These are phyloP conservation scores for Harpalus rubripes DNA, from an alignment of 2,888 invertebrate species.

Conservation along the genomic window DNA sequence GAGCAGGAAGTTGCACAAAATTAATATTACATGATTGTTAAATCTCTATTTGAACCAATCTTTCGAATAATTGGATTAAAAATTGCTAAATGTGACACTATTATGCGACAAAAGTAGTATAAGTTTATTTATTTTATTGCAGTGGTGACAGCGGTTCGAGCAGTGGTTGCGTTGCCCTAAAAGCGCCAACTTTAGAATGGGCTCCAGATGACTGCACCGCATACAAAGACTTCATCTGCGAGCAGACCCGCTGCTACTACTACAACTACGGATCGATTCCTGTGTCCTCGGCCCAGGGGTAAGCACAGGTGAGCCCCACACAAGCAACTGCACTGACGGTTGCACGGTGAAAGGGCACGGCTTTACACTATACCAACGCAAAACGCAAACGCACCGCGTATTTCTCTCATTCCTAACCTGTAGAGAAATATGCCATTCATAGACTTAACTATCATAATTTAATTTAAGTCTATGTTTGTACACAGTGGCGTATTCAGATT, in stretches of 20 bases:
- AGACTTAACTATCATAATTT: no score
- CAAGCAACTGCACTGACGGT: conserved; percentile 73
- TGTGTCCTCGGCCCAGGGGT: conserved; percentile 94
- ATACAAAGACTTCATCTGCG: conserved; percentile 93
- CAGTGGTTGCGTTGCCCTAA: conserved; percentile 88
- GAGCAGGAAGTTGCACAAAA: no score
- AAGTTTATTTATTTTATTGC: conserved; percentile 60
- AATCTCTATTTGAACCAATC: no score
- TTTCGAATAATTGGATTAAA: no score
- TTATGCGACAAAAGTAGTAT: no score
- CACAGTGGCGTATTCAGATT: background rate
- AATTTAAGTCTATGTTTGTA: background rate
- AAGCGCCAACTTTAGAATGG: conserved; percentile 89
- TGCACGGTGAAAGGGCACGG: conserved; percentile 73
- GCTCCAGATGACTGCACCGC: conserved; percentile 90
- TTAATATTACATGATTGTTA: no score
- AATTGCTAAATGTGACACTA: no score
- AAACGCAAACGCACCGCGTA: background rate
- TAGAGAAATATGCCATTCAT: background rate
- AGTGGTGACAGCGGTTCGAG: conserved; percentile 82
- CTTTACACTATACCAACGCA: conserved; percentile 55
- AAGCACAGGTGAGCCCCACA: conserved; percentile 85
- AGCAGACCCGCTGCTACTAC: conserved; percentile 94
- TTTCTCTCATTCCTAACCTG: background rate
- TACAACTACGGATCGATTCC: conserved; percentile 95